Evolutionary conservation across 2,888 invertebrate species (phyloP).

Genomic region (Pterostichus niger): DNA sequence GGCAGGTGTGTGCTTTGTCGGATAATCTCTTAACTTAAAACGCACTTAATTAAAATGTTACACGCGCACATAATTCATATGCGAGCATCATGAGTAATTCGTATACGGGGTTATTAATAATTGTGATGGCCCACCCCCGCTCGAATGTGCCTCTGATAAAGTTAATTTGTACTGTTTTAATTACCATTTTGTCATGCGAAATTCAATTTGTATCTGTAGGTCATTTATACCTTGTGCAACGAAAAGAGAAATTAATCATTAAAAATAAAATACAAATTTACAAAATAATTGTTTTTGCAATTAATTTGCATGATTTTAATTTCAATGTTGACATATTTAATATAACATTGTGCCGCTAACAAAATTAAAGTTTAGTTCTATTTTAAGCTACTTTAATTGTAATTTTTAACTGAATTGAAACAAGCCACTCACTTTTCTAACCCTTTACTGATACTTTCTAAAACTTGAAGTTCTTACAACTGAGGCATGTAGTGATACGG

Average conservation of each 20-base stretch:
- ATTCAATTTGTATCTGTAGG: conserved; percentile 29
- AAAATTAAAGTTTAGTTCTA: too few relatives aligned
- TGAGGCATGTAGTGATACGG: too few relatives aligned
- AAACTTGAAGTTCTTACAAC: too few relatives aligned
- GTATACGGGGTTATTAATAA: conserved; percentile 29
- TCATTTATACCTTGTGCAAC: not conserved
- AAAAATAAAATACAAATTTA: too few relatives aligned
- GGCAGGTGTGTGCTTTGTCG: conserved; percentile 51
- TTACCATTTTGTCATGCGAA: conserved; percentile 20
- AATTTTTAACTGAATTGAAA: too few relatives aligned
- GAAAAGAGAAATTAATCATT: conserved; percentile 22
- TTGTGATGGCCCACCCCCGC: not conserved
- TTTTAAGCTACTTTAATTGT: too few relatives aligned
- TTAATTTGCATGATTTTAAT: too few relatives aligned
- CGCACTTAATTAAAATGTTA: conserved; percentile 55
- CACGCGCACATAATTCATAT: conserved; percentile 39
- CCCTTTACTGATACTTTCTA: too few relatives aligned
- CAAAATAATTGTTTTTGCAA: too few relatives aligned
- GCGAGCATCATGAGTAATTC: not conserved
- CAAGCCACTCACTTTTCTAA: too few relatives aligned
- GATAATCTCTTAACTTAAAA: conserved; percentile 63
- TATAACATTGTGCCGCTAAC: too few relatives aligned
- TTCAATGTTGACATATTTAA: too few relatives aligned
- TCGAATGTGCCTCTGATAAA: not conserved
- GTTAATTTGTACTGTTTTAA: conserved; percentile 49